Evolutionary conservation across 2,888 invertebrate species (phyloP), one percentile per base, ranked within the genome.

Genomic region (Hirudinaria manillensis): DNA sequence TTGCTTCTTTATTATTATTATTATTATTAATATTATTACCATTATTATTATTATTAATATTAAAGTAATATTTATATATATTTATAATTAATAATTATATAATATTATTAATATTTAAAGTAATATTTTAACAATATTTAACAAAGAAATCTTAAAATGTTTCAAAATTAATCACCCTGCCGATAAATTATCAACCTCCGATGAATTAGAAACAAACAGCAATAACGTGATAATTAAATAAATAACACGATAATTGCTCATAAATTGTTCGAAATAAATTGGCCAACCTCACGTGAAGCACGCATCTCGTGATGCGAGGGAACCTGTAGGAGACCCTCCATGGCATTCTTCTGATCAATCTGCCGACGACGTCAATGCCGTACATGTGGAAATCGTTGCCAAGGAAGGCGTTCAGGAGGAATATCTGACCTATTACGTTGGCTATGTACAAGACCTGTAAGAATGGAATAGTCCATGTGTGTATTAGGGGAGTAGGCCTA

Each of bases 391-490:
- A 84, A 76, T 84, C 83, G 56, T 83, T 83, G 61, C 86, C 86
- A 38, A 87, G 82, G 77, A 87, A 87, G 76, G 83, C 83, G 80
- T 87, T 87, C 70, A 87, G 82, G 74, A 86, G 81, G 78, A 86
- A 85, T 74, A 87, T 82, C 80, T 87, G 86, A 29, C 86, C 85
- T 21, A 86, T 81, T 66, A 84, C 84, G 79, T 87, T 87, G 56
- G 82, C 80, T 77, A 86, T 81, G 78, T 86, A 86, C 45, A 87
- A 79, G n/a, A 51, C 55, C 72, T 72, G 32, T 7, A 61, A 19
- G 16, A 45, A 45, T 45, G 16, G 13, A 45, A 45, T 45, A 16
- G 13, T 45, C 16, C 45, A 10, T 10, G 45, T 10, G 1, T 45
- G 45, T 7, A 38, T 16, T 16, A 45, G 10, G 3, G n/a, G n/a